Base-by-base conservation (phyloP, 2,113 vertebrate species). In the Columbina picui region DNA sequence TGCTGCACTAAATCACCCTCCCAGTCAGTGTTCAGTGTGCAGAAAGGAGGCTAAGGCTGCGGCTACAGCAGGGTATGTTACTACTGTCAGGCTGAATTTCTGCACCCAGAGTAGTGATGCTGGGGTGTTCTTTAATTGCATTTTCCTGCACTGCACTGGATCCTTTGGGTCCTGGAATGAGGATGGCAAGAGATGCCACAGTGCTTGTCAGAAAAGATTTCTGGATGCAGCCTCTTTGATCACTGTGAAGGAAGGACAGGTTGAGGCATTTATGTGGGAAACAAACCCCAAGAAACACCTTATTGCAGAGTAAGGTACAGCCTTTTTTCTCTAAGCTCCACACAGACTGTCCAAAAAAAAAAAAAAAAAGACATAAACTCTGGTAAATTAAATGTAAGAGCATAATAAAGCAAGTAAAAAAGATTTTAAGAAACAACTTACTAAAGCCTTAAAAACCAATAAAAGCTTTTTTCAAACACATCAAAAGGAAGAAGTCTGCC, bases 341-440 rank as follows among this genome's bases (percentile, higher is more conserved):
- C 5, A 32, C 8, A 47, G 60, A 70, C 63, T 34, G 11, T 16
- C 1, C 2, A 65, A 16, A 80, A 77, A 74, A 26, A 16, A 38
- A 32, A 29, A 43, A 88, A 36, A 93, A 88, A 92, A 74, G 68
- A 25, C 64, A 88, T 36, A 89, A 79, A 90, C 59, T 90, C 70
- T 75, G 29, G 68, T 47, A 89, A 92, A 94, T 87, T 93, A 92
- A 89, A 84, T n/a, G 23, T 67, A 86, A 94, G 22, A 87, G 32
- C 68, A 86, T 75, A 90, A 87, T 91, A 95, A 93, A 97, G 83
- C 80, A 94, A 94, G 90, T 78, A 0, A 94, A 89, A 95, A 90
- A 94, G 93, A 90, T 94, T 95, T 93, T 90, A 94, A 95, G 93
- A 81, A 97, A 92, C 94, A 92, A 94, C 94, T 90, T 94, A 90